These are phyloP conservation scores for Galerucella nymphaeae DNA, from an alignment of 2,888 invertebrate genomes.

Conservation along the genomic window DNA sequence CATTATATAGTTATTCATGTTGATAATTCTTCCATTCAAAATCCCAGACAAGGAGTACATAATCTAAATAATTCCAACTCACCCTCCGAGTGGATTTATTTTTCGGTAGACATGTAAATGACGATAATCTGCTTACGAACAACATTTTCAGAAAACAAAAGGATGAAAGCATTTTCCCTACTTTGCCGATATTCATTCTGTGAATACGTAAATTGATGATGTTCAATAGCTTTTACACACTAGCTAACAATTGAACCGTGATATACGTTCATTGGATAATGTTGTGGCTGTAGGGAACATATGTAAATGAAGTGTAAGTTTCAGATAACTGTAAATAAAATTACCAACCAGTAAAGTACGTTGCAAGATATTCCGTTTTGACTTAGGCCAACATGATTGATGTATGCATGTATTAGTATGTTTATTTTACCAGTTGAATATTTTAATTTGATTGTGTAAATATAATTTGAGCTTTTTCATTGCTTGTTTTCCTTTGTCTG, in stretches of 20 bases:
- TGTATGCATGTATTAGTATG: too few species aligned
- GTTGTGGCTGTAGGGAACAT: neutral
- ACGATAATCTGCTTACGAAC: slow-evolving; percentile 21
- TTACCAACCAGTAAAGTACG: too few species aligned
- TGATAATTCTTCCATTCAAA: neutral
- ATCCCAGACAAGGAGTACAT: neutral
- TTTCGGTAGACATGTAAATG: slow-evolving; percentile 21
- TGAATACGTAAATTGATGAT: neutral
- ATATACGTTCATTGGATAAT: slow-evolving; percentile 1
- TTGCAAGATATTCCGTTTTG: too few species aligned
- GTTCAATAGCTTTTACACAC: slow-evolving; percentile 10
- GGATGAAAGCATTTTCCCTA: slow-evolving; percentile 4
- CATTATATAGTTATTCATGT: too few species aligned
- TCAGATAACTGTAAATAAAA: neutral
- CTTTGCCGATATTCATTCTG: slow-evolving; percentile 11
- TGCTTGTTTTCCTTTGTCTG: too few species aligned
- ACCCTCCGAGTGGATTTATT: slow-evolving; percentile 29
- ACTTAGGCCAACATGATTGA: too few species aligned
- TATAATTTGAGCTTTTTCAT: too few species aligned
- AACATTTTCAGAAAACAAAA: slow-evolving; percentile 20
- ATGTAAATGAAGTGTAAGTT: neutral
- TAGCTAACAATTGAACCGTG: neutral
- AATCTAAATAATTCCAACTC: slow-evolving; percentile 23
- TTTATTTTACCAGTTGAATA: too few species aligned
- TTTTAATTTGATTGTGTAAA: too few species aligned